Percentiles rank a stretch among this genome's conserved stretches.
These are phyloP conservation scores for Operophtera brumata DNA, from an alignment of 2,888 invertebrate genomes.

Conservation along the genomic window DNA sequence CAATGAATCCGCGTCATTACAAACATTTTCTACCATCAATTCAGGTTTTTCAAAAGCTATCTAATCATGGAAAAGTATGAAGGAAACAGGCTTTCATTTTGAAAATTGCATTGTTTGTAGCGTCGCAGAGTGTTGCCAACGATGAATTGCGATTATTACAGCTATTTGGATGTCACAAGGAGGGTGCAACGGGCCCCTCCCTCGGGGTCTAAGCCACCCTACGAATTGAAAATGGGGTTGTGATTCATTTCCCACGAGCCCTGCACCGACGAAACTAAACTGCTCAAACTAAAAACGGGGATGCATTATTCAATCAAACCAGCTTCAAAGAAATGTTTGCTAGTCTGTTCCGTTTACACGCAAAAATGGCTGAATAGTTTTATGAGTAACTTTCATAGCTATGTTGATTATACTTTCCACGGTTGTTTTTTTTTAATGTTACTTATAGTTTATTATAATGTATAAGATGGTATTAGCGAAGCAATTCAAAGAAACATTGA, in stretches of 20 bases:
- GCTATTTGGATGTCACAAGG: conserved; percentile 67
- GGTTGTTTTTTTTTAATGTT: neutral
- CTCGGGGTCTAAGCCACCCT: conserved; percentile 61
- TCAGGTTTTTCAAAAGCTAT: no score
- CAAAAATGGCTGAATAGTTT: neutral
- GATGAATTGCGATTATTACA: conserved; percentile 71
- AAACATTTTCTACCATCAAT: no score
- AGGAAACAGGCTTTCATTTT: conserved; percentile 2
- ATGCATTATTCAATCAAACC: conserved; percentile 37
- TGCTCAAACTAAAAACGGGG: conserved; percentile 41
- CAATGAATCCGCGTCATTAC: no score
- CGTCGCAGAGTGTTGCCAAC: conserved; percentile 46
- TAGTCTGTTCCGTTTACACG: neutral
- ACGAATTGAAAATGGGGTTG: conserved; percentile 77
- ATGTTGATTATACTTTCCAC: neutral
- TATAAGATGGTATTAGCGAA: neutral
- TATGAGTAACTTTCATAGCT: no score
- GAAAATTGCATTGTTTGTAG: conserved; percentile 29
- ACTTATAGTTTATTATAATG: neutral
- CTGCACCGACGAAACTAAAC: conserved; percentile 57
- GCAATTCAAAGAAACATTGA: neutral
- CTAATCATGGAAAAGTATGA: neutral
- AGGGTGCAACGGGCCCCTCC: conserved; percentile 66
- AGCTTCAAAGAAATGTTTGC: neutral
- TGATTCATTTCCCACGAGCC: conserved; percentile 78